Evolutionary conservation across 2,113 vertebrate genomes (phyloP), one percentile per base, ranked within the genome.

Genomic region (cat (Felis catus)): DNA sequence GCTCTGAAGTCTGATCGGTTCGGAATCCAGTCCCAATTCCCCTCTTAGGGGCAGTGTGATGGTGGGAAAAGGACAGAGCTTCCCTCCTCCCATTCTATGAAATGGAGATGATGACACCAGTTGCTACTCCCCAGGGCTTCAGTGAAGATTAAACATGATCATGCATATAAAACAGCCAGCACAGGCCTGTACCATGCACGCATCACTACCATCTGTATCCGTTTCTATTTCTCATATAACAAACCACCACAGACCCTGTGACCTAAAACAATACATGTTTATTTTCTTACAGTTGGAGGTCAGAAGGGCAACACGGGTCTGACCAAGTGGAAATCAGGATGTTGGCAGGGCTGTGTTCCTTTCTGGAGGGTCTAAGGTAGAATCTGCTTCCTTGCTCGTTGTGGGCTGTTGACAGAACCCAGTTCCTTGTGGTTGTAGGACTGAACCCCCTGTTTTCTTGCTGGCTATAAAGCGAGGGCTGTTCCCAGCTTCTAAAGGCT

Each of bases 191-290:
- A 1, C 51, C 1, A 2, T 29, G 45, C 39, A 41, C 11, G 12
- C 29, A 4, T 13, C 0, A 53, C n/a, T 2, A 27, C 33, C 4
- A 23, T 11, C 1, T 19, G 13, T n/a, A 2, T 58, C 39, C 1
- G 9, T 87, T 63, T 68, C 73, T 58, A 29, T 55, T 36, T 48
- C 53, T 58, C 11, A 53, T 2, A 0, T 48, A 53, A 90, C 68
- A 65, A 25, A 66, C 36, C 5, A 51, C 31, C 33, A 25, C 23
- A 41, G 41, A 65, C 55, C 58, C 48, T 14, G 27, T 74, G 66
- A 66, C 41, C 19, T 66, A 27, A 73, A 88, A 11, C 2, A 39
- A 39, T 27, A 48, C 70, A 68, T 0, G 7, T 70, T 29, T 89
- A 25, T 31, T 55, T 4, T 19, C 19, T 71, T 61, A 71, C 0